Conservation (phyloP, 1,140 invertebrate species). For the Rhopalosiphum maidis region DNA sequence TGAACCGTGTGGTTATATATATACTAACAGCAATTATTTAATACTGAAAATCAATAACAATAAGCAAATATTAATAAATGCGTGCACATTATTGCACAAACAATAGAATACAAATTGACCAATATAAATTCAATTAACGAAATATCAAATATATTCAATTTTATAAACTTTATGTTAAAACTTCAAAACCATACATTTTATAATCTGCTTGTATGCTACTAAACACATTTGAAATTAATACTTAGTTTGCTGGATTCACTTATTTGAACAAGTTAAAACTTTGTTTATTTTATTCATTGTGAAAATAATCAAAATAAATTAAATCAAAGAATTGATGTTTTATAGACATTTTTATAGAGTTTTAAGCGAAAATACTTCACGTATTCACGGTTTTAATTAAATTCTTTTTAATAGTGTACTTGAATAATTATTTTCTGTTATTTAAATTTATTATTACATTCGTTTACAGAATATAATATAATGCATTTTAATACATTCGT, state of each 20-base stretch:
- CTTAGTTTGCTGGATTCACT: background rate
- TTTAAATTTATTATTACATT: background rate
- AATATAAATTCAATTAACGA: background rate
- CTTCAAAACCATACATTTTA: background rate
- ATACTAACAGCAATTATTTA: background rate
- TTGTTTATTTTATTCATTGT: background rate
- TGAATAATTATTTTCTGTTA: background rate
- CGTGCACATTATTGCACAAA: too few relatives aligned
- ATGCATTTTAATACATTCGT: background rate
- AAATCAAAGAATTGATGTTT: background rate
- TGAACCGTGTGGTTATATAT: background rate
- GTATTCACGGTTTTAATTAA: background rate
- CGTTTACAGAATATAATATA: background rate
- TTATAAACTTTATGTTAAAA: background rate
- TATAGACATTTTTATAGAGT: background rate
- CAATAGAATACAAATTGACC: too few relatives aligned
- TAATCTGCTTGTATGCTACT: background rate
- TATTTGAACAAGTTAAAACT: background rate
- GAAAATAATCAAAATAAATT: background rate
- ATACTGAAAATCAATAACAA: background rate
- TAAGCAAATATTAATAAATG: background rate
- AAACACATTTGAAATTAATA: background rate
- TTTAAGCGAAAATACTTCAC: background rate
- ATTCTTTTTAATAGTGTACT: background rate
- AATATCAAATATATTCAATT: background rate